Base-by-base conservation (phyloP, 2,888 invertebrate species). In the Pecten maximus region DNA sequence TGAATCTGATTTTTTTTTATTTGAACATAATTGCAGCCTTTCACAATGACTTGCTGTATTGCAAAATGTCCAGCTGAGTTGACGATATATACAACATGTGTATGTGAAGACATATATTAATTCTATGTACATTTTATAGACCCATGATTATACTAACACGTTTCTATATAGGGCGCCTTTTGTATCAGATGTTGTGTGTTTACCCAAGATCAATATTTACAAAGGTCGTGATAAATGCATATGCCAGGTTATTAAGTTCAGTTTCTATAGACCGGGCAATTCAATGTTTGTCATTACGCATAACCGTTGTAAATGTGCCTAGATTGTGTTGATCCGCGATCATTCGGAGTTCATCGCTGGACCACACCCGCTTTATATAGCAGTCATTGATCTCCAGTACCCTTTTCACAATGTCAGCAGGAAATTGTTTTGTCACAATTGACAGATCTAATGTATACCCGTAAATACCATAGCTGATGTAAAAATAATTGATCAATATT, bases 231-330 rank as follows among this genome's bases (percentile, higher is more conserved):
- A 74, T 74, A 74, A 74, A 74, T 35, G 74, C 74, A 74, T 74
- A 35, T 74, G 28, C 23, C 35, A 28, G 74, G 74, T 74, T 74
- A 74, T 74, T 74, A 74, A 74, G 74, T 74, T 74, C 74, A 74
- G 28, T 74, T 74, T 74, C 74, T 28, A 74, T 74, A 10, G 74
- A 74, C 35, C 74, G 74, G 74, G 35, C 74, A 35, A 35, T 74
- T 74, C 35, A 74, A 12, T 74, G 74, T 74, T 74, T 74, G 35
- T 35, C 74, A 74, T 74, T 74, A 74, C 74, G 28, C 74, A 74
- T 74, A 35, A 74, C 74, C n/a, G 23, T 60, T 60, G 23, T 60
- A 60, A 60, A 48, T 48, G 48, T 48, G 16, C 48, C 16, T 48
- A 60, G 60, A 60, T 23, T 60, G 60, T 60, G 60, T 60, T n/a